Percentiles rank a stretch among this genome's conserved stretches.
Evolutionary conservation across 92 coral and sea anemone genomes (phyloP).

Genomic region (Micromussa lordhowensis): DNA sequence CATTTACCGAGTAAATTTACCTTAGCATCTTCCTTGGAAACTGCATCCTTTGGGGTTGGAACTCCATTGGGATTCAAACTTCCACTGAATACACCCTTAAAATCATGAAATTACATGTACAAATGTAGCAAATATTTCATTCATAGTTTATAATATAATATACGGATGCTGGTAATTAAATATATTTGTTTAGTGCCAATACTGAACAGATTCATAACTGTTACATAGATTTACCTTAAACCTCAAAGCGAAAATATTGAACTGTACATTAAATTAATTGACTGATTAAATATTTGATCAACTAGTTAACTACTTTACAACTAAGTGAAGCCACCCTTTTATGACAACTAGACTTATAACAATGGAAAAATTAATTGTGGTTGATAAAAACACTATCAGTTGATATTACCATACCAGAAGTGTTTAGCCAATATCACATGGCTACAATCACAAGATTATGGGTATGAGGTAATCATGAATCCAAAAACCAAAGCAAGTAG

Average conservation of each 20-base stretch:
- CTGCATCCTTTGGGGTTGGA: slow-evolving; percentile 34
- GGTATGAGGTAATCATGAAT: background rate
- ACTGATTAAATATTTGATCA: too few relatives aligned
- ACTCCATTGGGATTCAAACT: slow-evolving; percentile 43
- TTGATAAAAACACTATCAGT: background rate
- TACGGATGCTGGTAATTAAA: background rate
- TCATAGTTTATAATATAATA: too few relatives aligned
- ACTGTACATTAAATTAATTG: too few relatives aligned
- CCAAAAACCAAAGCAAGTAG: background rate
- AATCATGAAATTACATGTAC: background rate
- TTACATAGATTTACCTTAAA: too few relatives aligned
- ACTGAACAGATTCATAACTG: background rate
- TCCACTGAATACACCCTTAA: slow-evolving; percentile 70
- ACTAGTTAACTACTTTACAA: too few relatives aligned
- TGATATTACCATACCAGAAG: background rate
- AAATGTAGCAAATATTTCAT: background rate
- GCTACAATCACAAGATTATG: background rate
- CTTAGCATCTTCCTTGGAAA: slow-evolving; percentile 17
- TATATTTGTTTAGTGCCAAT: background rate
- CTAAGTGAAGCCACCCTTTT: background rate
- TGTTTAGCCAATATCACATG: background rate
- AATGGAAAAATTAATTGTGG: background rate
- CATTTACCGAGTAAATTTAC: background rate
- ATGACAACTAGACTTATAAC: background rate
- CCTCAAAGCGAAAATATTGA: too few relatives aligned